These are phyloP conservation scores for Apocrypta bakeri DNA, from an alignment of 1,140 invertebrate species.

Conservation along the genomic window DNA sequence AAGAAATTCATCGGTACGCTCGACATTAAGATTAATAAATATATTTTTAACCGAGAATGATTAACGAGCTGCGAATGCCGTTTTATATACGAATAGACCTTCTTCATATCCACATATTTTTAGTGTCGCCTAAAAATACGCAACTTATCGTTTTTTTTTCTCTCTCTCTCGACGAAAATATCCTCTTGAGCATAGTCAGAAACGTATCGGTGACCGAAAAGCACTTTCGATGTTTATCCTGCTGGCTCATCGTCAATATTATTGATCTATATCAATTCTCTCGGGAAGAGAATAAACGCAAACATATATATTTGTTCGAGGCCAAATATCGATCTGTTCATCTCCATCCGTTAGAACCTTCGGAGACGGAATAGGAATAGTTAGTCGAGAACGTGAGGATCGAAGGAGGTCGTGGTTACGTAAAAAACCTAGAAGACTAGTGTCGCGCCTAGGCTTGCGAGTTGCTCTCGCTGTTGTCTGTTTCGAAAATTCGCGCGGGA, in stretches of 20 bases:
- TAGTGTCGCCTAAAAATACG: background rate
- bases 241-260: background rate
- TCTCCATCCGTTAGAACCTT: background rate
- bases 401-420: background rate
- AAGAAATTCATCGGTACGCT: no score
- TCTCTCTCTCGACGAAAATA: background rate
- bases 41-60: no score
- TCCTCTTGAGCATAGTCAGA: background rate
- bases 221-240: background rate
- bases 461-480: no score
- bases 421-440: background rate
- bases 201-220: background rate
- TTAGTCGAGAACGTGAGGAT: background rate
- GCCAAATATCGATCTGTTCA: background rate
- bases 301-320: background rate
- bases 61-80: no score
- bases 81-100: background rate
- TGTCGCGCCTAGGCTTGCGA: background rate
- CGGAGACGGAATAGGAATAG: background rate
- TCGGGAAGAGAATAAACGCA: background rate
- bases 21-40: no score
- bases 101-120: background rate
- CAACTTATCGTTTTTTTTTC: background rate
- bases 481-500: background rate
- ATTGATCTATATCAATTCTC: background rate